Conservation (phyloP, 1,140 invertebrate species). For the Portunus trituberculatus region DNA sequence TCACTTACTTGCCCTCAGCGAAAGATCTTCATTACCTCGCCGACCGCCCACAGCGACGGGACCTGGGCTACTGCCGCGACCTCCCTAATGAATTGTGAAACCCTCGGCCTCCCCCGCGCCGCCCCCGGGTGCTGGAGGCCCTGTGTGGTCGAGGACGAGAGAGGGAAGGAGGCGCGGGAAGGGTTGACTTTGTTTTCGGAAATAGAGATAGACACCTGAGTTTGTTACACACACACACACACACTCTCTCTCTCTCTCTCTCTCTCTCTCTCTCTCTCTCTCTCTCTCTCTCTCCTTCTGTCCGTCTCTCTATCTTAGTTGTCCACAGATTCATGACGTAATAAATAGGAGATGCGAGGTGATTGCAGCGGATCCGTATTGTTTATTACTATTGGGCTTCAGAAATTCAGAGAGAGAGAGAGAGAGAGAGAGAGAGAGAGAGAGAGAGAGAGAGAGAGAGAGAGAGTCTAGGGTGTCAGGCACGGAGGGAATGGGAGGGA, state of each 20-base stretch:
- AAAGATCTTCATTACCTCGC: slow-evolving; percentile 49
- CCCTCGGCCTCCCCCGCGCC: slow-evolving; percentile 16
- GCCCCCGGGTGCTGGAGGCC: slow-evolving; percentile 16
- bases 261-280: too few relatives aligned
- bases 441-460: slow-evolving; percentile 24
- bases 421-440: neutral
- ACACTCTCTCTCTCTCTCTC: too few relatives aligned
- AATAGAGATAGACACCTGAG: neutral
- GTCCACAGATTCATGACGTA: too few relatives aligned
- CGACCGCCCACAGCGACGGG: slow-evolving; percentile 54
- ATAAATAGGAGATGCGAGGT: too few relatives aligned
- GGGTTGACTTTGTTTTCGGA: neutral
- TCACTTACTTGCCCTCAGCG: slow-evolving; percentile 48
- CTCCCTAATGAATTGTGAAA: slow-evolving; percentile 53
- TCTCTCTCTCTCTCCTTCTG: neutral
- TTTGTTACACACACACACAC: neutral
- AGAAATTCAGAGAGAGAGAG: neutral
- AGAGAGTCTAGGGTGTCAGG: neutral
- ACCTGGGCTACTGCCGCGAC: slow-evolving; percentile 34
- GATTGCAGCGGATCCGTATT: too few relatives aligned
- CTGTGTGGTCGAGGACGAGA: slow-evolving; percentile 34
- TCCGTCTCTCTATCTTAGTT: too few relatives aligned
- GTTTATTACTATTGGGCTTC: too few relatives aligned
- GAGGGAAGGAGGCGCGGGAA: neutral
- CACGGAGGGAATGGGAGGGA: neutral